Evolutionary conservation across 2,113 vertebrate species (phyloP).

Genomic region (Baryphthengus martii): DNA sequence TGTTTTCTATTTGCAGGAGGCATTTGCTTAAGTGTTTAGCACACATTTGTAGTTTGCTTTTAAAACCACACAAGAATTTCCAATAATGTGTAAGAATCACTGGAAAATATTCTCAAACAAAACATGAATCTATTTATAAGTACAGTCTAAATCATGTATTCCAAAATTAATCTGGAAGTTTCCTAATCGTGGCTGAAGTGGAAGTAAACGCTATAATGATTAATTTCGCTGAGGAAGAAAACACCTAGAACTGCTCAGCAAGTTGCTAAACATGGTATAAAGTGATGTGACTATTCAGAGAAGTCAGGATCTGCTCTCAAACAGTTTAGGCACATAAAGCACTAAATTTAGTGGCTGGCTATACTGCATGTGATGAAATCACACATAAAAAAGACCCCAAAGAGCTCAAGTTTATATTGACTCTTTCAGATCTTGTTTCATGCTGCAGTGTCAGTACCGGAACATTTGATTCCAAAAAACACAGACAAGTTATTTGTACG

Average conservation of each 20-base stretch:
- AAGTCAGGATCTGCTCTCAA: not conserved
- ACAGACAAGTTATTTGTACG: not conserved
- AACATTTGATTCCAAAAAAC: not conserved
- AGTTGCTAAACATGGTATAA: not conserved
- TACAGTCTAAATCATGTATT: not conserved
- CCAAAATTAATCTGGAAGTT: not conserved
- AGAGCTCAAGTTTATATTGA: not conserved
- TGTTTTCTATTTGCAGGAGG: not conserved
- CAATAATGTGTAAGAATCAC: not conserved
- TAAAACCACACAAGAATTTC: not conserved
- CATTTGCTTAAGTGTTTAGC: not conserved
- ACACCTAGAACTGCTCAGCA: not conserved
- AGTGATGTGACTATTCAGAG: not conserved
- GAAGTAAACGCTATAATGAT: not conserved
- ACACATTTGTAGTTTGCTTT: not conserved
- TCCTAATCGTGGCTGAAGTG: not conserved
- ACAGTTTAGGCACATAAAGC: not conserved
- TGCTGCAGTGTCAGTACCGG: not conserved
- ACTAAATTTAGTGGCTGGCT: not conserved
- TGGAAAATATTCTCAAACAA: not conserved
- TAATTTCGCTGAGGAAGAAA: not conserved
- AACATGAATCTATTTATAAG: not conserved
- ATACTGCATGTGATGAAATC: not conserved
- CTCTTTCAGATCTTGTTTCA: not conserved
- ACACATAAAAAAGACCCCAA: not conserved